A percentile compares a stretch with the other conserved stretches of the same genome.
phyloP scores from a whole-genome alignment of 1,140 invertebrate species.

The Stenopsyche tienmushanensis region DNA sequence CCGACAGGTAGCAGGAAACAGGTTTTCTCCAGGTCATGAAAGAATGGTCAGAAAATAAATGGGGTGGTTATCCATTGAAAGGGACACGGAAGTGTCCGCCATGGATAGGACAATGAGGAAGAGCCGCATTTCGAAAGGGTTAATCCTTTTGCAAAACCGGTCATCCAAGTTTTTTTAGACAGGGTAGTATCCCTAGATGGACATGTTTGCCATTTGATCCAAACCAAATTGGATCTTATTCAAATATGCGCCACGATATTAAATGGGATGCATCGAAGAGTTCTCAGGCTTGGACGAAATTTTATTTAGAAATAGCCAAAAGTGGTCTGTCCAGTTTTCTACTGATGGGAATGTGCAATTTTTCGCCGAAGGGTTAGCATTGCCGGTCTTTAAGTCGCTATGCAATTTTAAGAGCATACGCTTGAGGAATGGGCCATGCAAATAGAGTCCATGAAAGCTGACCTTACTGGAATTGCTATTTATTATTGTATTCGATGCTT shows the following conservation, averaged over 20 bases:
- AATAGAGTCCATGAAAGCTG: slow-evolving; percentile 25
- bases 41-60: slow-evolving; percentile 36
- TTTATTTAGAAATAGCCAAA: slow-evolving; percentile 49
- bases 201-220: slow-evolving; percentile 15
- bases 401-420: too few species aligned
- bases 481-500: slow-evolving; percentile 31
- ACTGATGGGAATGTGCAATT: slow-evolving; percentile 38
- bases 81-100: slow-evolving; percentile 27
- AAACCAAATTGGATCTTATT: slow-evolving; percentile 6
- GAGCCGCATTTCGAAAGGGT: too few species aligned
- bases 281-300: not conserved
- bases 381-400: not conserved
- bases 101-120: slow-evolving; percentile 27
- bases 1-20: slow-evolving; percentile 41
- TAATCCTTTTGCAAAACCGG: slow-evolving; percentile 37
- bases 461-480: slow-evolving; percentile 31
- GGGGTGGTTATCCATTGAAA: slow-evolving; percentile 32
- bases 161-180: slow-evolving; percentile 36
- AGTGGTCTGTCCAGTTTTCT: slow-evolving; percentile 50
- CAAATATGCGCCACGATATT: not conserved
- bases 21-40: slow-evolving; percentile 36
- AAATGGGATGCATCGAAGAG: not conserved
- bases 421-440: slow-evolving; percentile 8
- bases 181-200: slow-evolving; percentile 38
- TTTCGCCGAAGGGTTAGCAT: slow-evolving; percentile 32